phyloP scores from a whole-genome alignment of 2,797 vertebrate species.

The Lepilemur septentrionalis region DNA sequence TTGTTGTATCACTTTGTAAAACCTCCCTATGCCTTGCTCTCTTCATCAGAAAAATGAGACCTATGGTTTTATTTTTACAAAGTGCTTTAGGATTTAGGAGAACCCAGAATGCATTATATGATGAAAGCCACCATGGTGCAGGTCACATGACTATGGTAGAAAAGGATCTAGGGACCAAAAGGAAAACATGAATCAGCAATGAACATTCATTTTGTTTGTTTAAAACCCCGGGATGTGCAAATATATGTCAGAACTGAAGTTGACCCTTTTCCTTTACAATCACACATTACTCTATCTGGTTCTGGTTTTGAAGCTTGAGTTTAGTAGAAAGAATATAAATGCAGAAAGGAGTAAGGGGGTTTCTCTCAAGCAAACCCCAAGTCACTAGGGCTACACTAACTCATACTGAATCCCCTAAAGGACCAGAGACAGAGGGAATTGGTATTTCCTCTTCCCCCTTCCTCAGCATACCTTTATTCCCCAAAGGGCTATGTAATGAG shows the following conservation, averaged over 20 bases:
- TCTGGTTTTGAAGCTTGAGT: constrained; percentile 64
- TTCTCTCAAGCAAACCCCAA: constrained; percentile 48
- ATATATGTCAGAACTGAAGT: constrained; percentile 69
- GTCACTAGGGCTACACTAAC: neutral
- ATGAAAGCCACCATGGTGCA: constrained; percentile 73
- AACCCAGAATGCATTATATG: constrained; percentile 73
- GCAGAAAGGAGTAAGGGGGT: constrained; percentile 24
- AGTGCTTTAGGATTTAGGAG: constrained; percentile 76
- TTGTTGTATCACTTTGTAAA: constrained; percentile 79
- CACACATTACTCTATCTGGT: constrained; percentile 38
- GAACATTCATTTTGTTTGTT: constrained; percentile 78
- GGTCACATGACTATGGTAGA: constrained; percentile 62
- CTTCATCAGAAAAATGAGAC: constrained; percentile 79
- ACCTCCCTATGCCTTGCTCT: constrained; percentile 72
- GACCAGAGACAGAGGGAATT: neutral
- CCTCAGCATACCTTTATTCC: neutral
- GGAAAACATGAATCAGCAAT: constrained; percentile 81
- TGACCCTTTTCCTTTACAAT: constrained; percentile 67
- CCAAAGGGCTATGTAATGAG: neutral
- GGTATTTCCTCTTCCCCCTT: neutral
- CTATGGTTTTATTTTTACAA: constrained; percentile 80
- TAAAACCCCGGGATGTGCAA: constrained; percentile 76
- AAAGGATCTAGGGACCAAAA: constrained; percentile 72
- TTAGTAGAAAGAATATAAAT: constrained; percentile 55
- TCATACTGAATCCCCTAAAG: neutral